Evolutionary conservation across 1,140 invertebrate species (phyloP), one percentile per base, ranked within the genome.

Genomic region (Sycophila sp.): DNA sequence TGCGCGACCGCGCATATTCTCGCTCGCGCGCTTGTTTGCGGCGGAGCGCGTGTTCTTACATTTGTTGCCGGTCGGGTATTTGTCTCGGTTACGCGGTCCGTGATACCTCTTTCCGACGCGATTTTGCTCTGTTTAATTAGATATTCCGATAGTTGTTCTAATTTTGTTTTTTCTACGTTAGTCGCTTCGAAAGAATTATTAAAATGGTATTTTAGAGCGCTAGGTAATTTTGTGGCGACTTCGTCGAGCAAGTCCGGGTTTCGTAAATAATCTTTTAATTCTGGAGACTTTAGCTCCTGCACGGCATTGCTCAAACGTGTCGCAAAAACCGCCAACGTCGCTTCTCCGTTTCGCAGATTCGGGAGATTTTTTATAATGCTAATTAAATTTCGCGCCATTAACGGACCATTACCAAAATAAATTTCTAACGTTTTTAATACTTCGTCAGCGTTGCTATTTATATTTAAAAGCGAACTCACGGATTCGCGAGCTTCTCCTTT

Each of bases 201-300:
- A 32, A 10, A 55, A 24, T 47, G 38, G 17, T 53, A 65, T 49
- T 71, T 71, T 17, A 71, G 49, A 58, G 60, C 51, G 17, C 45
- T 58, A 58, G 60, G 69, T 45, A 71, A 59, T 24, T 55, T 55
- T n/a, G 10, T 32, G 2, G 17, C n/a, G 5, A 58, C 24, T 4
- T n/a, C 10, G 2, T 36, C 6, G 19, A 36, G 3, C 6, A 58
- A 34, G 4, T 58, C 55, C 13, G 28, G 30, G 13, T 19, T 58
- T 8, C 38, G 13, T 19, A 58, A 13, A 38, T 58, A 58, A n/a
- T 32, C 32, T 19, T 5, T 11, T 19, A 28, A 11, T 22, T 58
- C 38, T 28, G 38, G 38, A 11, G 30, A 19, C 22, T 38, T 38
- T 19, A 58, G 11, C 3, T 30, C 28, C n/a, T 7, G 1, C 3